Base-by-base conservation (phyloP, 2,113 vertebrate species). In the Neodon shergylaensis region DNA sequence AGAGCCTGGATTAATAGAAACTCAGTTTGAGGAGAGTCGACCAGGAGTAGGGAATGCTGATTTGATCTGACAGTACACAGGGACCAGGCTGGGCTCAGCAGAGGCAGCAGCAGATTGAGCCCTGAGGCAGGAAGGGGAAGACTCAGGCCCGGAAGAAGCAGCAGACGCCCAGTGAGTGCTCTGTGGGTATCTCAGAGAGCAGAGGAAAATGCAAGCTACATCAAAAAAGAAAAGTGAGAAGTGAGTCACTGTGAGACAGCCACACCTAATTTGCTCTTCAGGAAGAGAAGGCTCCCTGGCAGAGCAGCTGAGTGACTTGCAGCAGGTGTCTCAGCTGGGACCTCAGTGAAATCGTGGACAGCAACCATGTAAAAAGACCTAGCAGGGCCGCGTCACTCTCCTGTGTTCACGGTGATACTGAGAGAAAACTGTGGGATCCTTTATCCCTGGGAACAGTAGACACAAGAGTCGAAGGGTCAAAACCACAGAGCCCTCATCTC, bases 251-350 rank as follows among this genome's bases (percentile, higher is more conserved):
- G 2, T 7, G 36, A 22, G 24, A 39, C 31, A 9, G 39, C 24
- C 47, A 13, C 5, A 33, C 3, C 1, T 1, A 31, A 39, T 39
- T 2, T 58, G 5, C 58, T 1, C 4, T 17, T 24, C 13, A 0
- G 33, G 42, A 39, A 47, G 39, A 6, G 22, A 44, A 58, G 12
- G n/a, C 17, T 5, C 12, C 8, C 26, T 24, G 36, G 14, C 21
- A 10, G 17, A 19, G 54, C 26, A 2, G 9, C 26, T 19, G 6
- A 5, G 12, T 0, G 74, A 28, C 28, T 54, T 42, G n/a, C 16
- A 58, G 22, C 8, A 0, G 7, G 2, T 6, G 26, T 24, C 24
- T 66, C 31, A 42, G 0, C 54, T 31, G 3, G 24, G 16, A 12
- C 10, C 33, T 42, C 1, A 12, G 1, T 21, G 24, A 47, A 84